A percentile compares a stretch with the other conserved stretches of the same genome.
Conservation (phyloP, 2,113 vertebrate genomes). For the Acrocephalus kingi region DNA sequence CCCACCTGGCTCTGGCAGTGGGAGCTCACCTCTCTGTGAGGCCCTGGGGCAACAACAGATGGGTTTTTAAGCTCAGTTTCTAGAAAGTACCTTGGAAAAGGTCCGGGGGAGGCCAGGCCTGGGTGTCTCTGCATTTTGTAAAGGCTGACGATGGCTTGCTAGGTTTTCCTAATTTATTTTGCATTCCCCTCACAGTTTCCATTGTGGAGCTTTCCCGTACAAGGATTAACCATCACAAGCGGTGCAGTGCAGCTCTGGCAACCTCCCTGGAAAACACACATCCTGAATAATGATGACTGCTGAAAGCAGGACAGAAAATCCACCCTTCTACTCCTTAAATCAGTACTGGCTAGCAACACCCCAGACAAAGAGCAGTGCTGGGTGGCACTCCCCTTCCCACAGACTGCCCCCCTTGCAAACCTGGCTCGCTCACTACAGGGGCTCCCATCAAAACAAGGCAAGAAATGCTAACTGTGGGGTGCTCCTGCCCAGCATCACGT, state of each 20-base stretch:
- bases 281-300: constrained; percentile 55
- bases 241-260: constrained; percentile 57
- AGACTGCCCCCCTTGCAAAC: neutral
- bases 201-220: constrained; percentile 33
- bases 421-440: fast-evolving
- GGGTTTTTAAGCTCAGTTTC: neutral
- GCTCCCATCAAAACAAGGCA: neutral
- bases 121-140: neutral
- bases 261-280: constrained; percentile 47
- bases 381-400: neutral
- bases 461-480: neutral
- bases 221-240: constrained; percentile 17
- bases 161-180: constrained; percentile 54
- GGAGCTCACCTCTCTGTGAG: neutral
- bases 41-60: neutral
- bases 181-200: constrained; percentile 24
- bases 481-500: neutral
- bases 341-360: neutral
- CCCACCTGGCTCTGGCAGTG: neutral
- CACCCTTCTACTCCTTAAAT: neutral
- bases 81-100: neutral
- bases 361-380: neutral
- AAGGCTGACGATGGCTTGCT: neutral
- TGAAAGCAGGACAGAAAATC: constrained; percentile 34
- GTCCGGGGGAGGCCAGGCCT: neutral